These are phyloP conservation scores for Calosoma granatense DNA, from an alignment of 1,140 invertebrate species.

Conservation along the genomic window DNA sequence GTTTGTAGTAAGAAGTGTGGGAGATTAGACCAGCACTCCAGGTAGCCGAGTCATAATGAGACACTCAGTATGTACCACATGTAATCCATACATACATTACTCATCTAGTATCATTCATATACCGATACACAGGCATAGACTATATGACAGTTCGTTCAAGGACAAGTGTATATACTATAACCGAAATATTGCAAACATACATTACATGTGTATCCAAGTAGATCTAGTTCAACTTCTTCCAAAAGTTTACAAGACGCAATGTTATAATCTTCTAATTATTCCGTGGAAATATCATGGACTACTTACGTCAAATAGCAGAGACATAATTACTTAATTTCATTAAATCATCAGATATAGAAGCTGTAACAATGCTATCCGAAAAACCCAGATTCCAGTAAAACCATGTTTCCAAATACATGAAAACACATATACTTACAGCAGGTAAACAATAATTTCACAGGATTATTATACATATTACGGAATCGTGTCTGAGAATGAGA, in stretches of 20 bases:
- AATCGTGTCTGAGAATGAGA: too few relatives aligned
- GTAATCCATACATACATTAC: background rate
- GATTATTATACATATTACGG: too few relatives aligned
- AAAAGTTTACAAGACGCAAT: background rate
- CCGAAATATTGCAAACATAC: too few relatives aligned
- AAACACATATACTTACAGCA: too few relatives aligned
- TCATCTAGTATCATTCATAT: background rate
- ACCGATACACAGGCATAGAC: background rate
- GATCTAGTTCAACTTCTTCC: background rate
- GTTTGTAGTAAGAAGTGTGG: background rate
- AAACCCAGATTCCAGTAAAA: too few relatives aligned
- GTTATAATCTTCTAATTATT: background rate
- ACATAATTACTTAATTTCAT: too few relatives aligned
- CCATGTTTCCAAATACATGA: too few relatives aligned
- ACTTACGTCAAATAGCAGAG: background rate
- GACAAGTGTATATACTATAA: too few relatives aligned
- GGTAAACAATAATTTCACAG: too few relatives aligned
- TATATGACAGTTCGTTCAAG: background rate
- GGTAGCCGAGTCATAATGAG: background rate
- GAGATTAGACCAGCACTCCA: background rate
- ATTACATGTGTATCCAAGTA: background rate
- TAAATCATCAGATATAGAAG: too few relatives aligned
- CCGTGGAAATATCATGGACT: background rate
- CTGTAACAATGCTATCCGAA: too few relatives aligned
- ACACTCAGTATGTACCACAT: background rate